Base-by-base conservation (phyloP, 2,888 invertebrate genomes). In the Terebella lapidaria region DNA sequence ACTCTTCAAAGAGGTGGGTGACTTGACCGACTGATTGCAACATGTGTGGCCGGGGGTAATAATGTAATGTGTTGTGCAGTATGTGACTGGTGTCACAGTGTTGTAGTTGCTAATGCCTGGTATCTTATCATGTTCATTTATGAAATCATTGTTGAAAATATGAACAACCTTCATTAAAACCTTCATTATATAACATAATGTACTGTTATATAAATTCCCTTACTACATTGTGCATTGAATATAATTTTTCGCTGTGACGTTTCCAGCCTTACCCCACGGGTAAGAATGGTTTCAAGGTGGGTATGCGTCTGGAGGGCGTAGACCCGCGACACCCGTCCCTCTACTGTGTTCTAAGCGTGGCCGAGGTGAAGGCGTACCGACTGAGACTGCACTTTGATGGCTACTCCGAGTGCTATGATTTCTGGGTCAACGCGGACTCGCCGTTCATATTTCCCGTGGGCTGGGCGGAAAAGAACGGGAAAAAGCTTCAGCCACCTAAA, bases 341-440 rank as follows among this genome's bases (percentile, higher is more conserved):
- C 62, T 92, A 92, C 78, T 94, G 94, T 77, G 92, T 93, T 26
- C 86, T 92, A 57, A 89, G 89, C 0, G 89, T 95, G 27, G 87
- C 88, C 0, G 79, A 80, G 59, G 87, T 90, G 64, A 85, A 86
- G 74, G 94, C 94, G 0, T 91, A 89, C 78, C 63, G 60, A 55
- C 81, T 95, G 73, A 86, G 92, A 66, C 82, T 96, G 56, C 91
- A 91, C 79, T 95, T 96, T 79, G 94, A 95, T 81, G 94, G 92
- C 18, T 95, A 89, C 78, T 87, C 89, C 0, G 89, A 89, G 60
- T 86, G 88, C 75, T 91, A 91, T 74, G 94, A 95, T 81, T 95
- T 91, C 81, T 96, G 95, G 94, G 86, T 89, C 42, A 93, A 94
- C 79, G 90, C 91, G 0, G 92, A 94, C 78, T 91, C 90, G n/a